Evolutionary conservation across 1,140 invertebrate genomes (phyloP).

Genomic region (Drosophila teissieri): DNA sequence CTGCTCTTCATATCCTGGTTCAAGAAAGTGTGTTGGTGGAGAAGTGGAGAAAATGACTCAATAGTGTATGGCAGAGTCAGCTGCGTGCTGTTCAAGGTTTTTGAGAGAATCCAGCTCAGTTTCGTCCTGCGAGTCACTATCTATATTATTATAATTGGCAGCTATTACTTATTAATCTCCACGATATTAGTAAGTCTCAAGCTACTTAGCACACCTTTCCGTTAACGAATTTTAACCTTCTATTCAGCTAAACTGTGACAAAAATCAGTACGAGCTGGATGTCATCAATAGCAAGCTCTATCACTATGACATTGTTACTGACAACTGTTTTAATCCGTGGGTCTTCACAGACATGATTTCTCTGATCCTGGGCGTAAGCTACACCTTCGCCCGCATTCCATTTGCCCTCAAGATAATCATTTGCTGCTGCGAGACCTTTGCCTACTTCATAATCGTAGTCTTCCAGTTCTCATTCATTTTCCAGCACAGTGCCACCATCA

Average conservation of each 20-base stretch:
- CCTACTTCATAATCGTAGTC: conserved; percentile 89
- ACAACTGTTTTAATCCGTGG: conserved; percentile 87
- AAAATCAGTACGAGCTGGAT: conserved; percentile 8
- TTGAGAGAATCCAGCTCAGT: conserved; percentile 39
- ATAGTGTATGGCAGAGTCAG: conserved; percentile 86
- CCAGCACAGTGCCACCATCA: conserved; percentile 87
- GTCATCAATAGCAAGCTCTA: conserved; percentile 50
- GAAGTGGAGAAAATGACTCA: conserved; percentile 85
- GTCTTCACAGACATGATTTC: conserved; percentile 91
- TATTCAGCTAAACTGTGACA: conserved; percentile 36
- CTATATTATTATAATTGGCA: conserved; percentile 80
- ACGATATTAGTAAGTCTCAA: conserved; percentile 86
- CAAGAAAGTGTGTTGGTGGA: conserved; percentile 83
- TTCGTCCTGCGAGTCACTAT: conserved; percentile 19
- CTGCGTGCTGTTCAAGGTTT: conserved; percentile 85
- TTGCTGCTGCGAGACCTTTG: conserved; percentile 87
- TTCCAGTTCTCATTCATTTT: conserved; percentile 86
- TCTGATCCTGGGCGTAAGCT: conserved; percentile 90
- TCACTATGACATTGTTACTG: conserved; percentile 37
- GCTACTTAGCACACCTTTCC: no score
- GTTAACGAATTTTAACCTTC: no score
- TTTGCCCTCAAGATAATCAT: conserved; percentile 92
- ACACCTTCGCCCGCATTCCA: conserved; percentile 93
- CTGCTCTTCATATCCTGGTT: conserved; percentile 82
- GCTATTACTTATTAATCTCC: conserved; percentile 87